Base-by-base conservation (phyloP, 2,113 vertebrate genomes). In the Oryzias javanicus region DNA sequence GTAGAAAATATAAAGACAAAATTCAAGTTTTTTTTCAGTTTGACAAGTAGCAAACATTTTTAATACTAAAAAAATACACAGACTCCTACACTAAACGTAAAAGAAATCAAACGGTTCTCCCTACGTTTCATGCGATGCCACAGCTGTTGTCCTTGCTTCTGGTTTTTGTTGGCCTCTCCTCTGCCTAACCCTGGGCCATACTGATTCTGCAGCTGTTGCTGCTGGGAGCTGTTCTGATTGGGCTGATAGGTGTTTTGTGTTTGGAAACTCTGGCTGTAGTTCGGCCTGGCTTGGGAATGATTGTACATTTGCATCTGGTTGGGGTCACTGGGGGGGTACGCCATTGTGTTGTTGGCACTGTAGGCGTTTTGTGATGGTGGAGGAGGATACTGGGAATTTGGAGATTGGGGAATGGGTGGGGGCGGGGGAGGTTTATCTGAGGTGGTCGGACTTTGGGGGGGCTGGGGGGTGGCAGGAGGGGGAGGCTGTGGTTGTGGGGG, bases 41-140 rank as follows among this genome's bases (percentile, higher is more conserved):
- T 46, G 44, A 16, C 17, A 0, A 2, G 16, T 3, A 7, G 16
- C 17, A 46, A 17, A 46, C 4, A n/a, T 46, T n/a, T 18, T 4
- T n/a, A 46, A 7, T n/a, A 6, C 4, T 5, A n/a, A n/a, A 6
- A 46, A 25, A 27, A 27, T 27, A 27, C 4, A 10, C 46, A 18
- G 0, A 47, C 19, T 47, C n/a, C 46, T 19, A 47, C 19, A 13
- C 17, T 7, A 18, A 17, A 46, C 16, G 6, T 3, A 19, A 2
- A 47, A 6, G 40, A 4, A 46, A 45, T 18, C 16, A 35, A 29
- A 18, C 0, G n/a, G 3, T 44, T 25, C 57, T 50, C 20, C 84
- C 77, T 82, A 92, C 91, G 92, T 85, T 92, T 93, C 89, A 92
- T 93, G 25, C 94, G 94, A 51, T 93, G 92, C 94, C 94, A 96